Percentiles rank a stretch among this genome's conserved stretches.
These are phyloP conservation scores for Megalops atlanticus DNA, from an alignment of 2,113 vertebrate species.

Conservation along the genomic window DNA sequence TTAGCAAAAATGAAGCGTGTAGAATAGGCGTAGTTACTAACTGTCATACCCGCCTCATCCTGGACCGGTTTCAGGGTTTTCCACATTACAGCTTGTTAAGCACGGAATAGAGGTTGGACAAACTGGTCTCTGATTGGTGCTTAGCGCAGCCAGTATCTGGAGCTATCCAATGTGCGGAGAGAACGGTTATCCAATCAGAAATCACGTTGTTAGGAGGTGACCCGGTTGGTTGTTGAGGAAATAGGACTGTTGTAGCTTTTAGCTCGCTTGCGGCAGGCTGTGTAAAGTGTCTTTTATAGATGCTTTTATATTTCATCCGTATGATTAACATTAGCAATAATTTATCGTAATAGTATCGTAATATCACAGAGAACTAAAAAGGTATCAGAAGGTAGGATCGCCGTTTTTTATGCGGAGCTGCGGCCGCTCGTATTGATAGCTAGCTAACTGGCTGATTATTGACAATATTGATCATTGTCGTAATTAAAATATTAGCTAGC, in stretches of 20 bases:
- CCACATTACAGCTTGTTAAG: not conserved
- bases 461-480: no score
- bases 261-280: not conserved
- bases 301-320: not conserved
- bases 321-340: not conserved
- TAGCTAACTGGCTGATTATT: not conserved
- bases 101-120: no score
- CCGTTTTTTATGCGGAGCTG: not conserved
- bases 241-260: not conserved
- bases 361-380: not conserved
- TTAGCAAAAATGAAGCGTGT: no score
- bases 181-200: conserved; percentile 15
- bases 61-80: not conserved
- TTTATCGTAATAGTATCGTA: not conserved
- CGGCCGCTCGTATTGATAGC: not conserved
- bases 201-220: not conserved
- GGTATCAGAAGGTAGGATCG: not conserved
- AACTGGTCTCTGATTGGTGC: not conserved
- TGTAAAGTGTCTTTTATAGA: not conserved
- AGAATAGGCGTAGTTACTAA: no score
- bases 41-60: no score
- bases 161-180: not conserved
- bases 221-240: conserved; percentile 26
- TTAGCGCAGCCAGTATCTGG: not conserved
- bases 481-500: no score